A percentile compares a stretch with the other conserved stretches of the same genome.
phyloP scores from a whole-genome alignment of 1,140 invertebrate genomes.

The Mesaphorura yosii region DNA sequence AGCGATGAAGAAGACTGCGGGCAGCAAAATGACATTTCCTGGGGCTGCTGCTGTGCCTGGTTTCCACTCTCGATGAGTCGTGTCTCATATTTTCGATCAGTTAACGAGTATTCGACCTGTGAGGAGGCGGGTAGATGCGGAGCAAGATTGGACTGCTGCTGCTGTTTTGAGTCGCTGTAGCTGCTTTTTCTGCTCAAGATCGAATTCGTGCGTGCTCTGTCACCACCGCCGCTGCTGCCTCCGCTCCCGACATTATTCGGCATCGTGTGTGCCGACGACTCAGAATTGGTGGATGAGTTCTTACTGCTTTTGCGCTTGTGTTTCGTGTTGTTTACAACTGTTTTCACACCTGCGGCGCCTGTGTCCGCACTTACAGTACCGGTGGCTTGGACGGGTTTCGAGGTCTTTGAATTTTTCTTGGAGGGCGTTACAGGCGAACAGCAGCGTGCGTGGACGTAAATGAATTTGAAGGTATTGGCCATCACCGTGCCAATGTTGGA shows the following conservation, averaged over 20 bases:
- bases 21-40: constrained; percentile 20
- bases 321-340: neutral
- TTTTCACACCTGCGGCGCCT: neutral
- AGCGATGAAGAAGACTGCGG: neutral
- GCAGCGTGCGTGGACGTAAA: constrained; percentile 55
- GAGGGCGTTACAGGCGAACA: neutral
- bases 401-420: neutral
- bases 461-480: constrained; percentile 57
- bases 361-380: no score
- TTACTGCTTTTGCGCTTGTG: constrained; percentile 18
- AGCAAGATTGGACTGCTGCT: constrained; percentile 2
- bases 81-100: constrained; percentile 32
- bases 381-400: constrained; percentile 15
- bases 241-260: neutral
- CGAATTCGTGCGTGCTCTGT: no score
- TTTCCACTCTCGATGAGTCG: constrained; percentile 16
- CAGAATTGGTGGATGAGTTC: neutral
- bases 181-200: neutral
- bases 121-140: constrained; percentile 14
- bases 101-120: constrained; percentile 27
- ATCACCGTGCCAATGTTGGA: constrained; percentile 71
- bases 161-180: neutral
- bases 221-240: no score
- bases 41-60: constrained; percentile 37
- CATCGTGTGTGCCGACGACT: no score